Percentiles rank a stretch among this genome's conserved stretches.
Evolutionary conservation across 2,113 vertebrate species (phyloP).

Genomic region (Chaenogobius annularis): DNA sequence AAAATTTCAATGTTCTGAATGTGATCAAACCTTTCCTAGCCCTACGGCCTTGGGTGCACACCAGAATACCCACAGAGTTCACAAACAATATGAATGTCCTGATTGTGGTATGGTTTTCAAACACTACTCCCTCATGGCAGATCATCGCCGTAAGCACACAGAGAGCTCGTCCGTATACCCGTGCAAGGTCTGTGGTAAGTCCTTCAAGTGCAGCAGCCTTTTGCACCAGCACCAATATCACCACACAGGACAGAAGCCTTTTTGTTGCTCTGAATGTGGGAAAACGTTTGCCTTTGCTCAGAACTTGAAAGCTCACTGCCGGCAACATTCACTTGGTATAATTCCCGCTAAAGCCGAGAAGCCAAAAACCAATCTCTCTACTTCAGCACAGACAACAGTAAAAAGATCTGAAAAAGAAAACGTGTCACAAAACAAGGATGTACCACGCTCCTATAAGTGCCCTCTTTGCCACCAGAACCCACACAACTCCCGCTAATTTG

Average conservation of each 20-base stretch:
- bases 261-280: conserved; percentile 71
- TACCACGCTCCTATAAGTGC: conserved; percentile 64
- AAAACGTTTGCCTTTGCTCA: conserved; percentile 78
- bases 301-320: conserved; percentile 79
- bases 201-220: conserved; percentile 84
- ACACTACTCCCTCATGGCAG: conserved; percentile 85
- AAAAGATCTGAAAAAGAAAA: conserved; percentile 63
- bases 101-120: conserved; percentile 87
- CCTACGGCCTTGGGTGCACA: conserved; percentile 77
- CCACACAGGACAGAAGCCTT: conserved; percentile 82
- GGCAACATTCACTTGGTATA: conserved; percentile 68
- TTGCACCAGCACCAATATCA: conserved; percentile 85
- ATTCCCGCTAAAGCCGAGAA: conserved; percentile 24
- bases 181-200: conserved; percentile 80
- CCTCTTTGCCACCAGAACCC: conserved; percentile 73
- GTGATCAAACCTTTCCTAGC: conserved; percentile 82
- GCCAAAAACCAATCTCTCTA: conserved; percentile 28
- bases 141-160: conserved; percentile 83
- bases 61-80: conserved; percentile 80
- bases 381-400: conserved; percentile 26
- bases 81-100: conserved; percentile 82
- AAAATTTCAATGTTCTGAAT: conserved; percentile 81
- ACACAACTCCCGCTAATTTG: conserved; percentile 58
- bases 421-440: conserved; percentile 44
- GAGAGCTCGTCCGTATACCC: conserved; percentile 66